phyloP scores from a whole-genome alignment of 2,797 vertebrate genomes.

The Atherinosoma microstoma region DNA sequence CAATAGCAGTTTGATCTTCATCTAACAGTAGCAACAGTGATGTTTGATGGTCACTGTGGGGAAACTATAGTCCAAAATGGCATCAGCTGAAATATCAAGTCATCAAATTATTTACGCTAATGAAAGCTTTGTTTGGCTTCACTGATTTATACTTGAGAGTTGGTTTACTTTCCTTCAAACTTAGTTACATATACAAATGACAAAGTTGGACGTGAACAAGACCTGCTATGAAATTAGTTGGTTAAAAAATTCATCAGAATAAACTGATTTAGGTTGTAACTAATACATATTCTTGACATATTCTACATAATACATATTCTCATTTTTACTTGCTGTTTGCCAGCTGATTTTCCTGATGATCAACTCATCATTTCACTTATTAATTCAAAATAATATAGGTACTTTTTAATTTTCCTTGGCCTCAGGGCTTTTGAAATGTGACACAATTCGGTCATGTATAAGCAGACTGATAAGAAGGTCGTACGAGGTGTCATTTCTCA shows the following conservation, averaged over 20 bases:
- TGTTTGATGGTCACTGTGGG: neutral
- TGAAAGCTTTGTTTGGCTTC: neutral
- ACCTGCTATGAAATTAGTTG: neutral
- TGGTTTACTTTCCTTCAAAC: neutral
- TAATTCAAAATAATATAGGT: too few relatives aligned
- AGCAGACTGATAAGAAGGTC: constrained; percentile 42
- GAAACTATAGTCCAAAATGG: neutral
- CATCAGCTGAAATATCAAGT: constrained; percentile 1
- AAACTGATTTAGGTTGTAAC: neutral
- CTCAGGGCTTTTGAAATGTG: constrained; percentile 3
- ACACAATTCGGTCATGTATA: constrained; percentile 9
- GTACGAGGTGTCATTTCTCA: constrained; percentile 43
- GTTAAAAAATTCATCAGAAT: neutral
- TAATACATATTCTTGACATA: neutral
- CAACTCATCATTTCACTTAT: too few relatives aligned
- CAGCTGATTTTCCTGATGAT: too few relatives aligned
- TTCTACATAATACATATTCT: neutral
- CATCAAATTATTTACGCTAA: neutral
- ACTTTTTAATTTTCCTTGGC: too few relatives aligned
- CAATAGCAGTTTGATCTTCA: constrained; percentile 8
- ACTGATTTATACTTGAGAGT: neutral
- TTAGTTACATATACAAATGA: too few relatives aligned
- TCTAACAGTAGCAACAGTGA: neutral
- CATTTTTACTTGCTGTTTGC: too few relatives aligned
- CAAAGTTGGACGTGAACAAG: too few relatives aligned